Evolutionary conservation across 2,888 invertebrate genomes (phyloP).

Genomic region (Boloria euphrosyne): DNA sequence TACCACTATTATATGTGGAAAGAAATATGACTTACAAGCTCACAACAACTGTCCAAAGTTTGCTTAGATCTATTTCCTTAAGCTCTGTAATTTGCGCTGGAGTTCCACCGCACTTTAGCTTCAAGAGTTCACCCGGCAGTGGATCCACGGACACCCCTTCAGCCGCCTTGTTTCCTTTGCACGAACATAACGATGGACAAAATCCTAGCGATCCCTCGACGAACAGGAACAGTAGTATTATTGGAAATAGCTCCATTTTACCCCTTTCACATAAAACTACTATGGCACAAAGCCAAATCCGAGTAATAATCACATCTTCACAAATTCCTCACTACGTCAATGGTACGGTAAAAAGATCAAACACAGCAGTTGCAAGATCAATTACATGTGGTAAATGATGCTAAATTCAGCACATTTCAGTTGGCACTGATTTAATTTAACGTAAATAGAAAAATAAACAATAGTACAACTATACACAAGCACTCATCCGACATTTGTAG

Average conservation of each 20-base stretch:
- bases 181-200: conserved; percentile 79
- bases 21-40: conserved; percentile 83
- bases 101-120: conserved; percentile 84
- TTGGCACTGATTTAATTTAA: conserved; percentile 45
- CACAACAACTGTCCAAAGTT: conserved; percentile 83
- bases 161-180: conserved; percentile 80
- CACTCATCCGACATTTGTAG: conserved; percentile 63
- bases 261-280: conserved; percentile 62
- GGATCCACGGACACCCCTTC: conserved; percentile 77
- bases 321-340: conserved; percentile 62
- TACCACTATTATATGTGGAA: conserved; percentile 1
- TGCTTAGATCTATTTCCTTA: conserved; percentile 84
- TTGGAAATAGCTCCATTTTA: conserved; percentile 63
- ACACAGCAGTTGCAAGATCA: conserved; percentile 36
- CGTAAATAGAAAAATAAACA: conserved; percentile 69
- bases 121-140: conserved; percentile 81
- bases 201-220: conserved; percentile 55
- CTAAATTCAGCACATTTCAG: conserved; percentile 49
- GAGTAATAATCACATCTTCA: conserved; percentile 76
- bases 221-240: conserved; percentile 56
- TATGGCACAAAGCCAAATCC: conserved; percentile 79
- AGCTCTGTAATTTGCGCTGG: conserved; percentile 83
- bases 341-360: conserved; percentile 45
- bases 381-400: conserved; percentile 40
- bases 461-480: conserved; percentile 59